These are phyloP conservation scores for Scortum barcoo DNA, from an alignment of 2,113 vertebrate species.

Conservation along the genomic window DNA sequence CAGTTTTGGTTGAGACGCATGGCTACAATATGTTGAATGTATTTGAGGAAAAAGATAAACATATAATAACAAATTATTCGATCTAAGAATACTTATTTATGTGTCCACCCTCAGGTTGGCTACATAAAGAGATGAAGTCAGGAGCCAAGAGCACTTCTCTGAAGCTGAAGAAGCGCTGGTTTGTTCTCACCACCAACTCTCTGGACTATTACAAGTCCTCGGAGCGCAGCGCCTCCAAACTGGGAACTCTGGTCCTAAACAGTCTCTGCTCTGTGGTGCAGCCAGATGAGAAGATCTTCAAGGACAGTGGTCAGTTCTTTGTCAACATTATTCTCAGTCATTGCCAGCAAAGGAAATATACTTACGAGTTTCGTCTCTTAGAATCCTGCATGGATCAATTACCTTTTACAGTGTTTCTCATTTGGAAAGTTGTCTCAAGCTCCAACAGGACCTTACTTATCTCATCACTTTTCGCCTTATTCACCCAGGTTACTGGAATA, in stretches of 20 bases:
- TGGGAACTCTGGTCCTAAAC: slow-evolving; percentile 93
- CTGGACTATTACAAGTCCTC: slow-evolving; percentile 94
- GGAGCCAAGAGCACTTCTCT: slow-evolving; percentile 90
- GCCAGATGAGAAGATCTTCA: slow-evolving; percentile 91
- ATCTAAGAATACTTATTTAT: background rate
- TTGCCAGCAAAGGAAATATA: background rate
- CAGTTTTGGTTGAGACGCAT: slow-evolving; percentile 10
- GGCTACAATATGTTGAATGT: background rate
- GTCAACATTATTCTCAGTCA: background rate
- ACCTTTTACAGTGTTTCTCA: background rate
- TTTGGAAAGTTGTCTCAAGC: background rate
- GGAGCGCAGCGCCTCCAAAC: slow-evolving; percentile 89
- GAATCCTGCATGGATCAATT: background rate
- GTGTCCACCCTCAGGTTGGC: slow-evolving; percentile 85
- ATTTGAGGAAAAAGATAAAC: background rate
- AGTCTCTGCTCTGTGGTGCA: slow-evolving; percentile 93
- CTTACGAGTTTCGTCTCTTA: background rate
- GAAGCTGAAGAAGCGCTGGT: slow-evolving; percentile 96
- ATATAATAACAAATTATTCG: background rate
- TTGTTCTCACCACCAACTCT: slow-evolving; percentile 91
- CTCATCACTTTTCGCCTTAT: background rate
- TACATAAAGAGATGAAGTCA: slow-evolving; percentile 93
- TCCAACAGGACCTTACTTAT: background rate
- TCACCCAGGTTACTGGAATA: slow-evolving; percentile 91
- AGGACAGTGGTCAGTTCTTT: slow-evolving; percentile 88